Evolutionary conservation across 2,888 invertebrate genomes (phyloP), one percentile per base, ranked within the genome.

Genomic region (Cerastis rubricosa): DNA sequence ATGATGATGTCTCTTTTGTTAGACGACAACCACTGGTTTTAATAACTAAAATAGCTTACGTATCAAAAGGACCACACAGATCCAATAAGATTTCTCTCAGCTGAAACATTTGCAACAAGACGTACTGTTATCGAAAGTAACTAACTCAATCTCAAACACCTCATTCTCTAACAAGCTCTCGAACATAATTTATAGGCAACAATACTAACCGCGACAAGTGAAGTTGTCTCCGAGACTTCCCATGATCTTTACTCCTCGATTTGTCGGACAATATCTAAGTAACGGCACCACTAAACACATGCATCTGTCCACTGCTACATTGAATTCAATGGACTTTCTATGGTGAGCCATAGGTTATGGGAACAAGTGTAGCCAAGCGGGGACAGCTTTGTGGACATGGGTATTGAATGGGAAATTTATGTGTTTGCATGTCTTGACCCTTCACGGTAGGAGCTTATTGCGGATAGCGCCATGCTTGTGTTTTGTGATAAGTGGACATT

Each of bases 291-390:
- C 71, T 81, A 79, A 88, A 88, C 88, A 87, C 71, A 89, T 88
- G 89, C 86, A 87, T 85, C 78, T 89, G 86, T 88, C 88, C 66
- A 71, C 68, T 71, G 68, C 14, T 77, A 81, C 81, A 87, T 85
- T 84, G 78, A 86, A 88, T 88, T 88, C 77, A 88, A 88, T 89
- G 68, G 87, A 83, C 83, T 88, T 86, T 89, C 89, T 89, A 87
- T 88, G 78, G 88, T 83, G 54, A 86, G 85, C 78, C 88, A 83
- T 81, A 88, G 89, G 89, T 89, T 89, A 89, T 87, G 83, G 86
- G 87, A 90, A 87, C 89, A 86, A 85, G 86, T 90, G 88, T 86
- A 88, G 82, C 68, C 74, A 65, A 64, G 83, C 78, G 82, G 80
- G 70, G 89, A 88, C 87, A 88, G 81, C 89, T 88, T 87, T 84